phyloP scores from a whole-genome alignment of 2,797 vertebrate species.

The Spea hammondii region DNA sequence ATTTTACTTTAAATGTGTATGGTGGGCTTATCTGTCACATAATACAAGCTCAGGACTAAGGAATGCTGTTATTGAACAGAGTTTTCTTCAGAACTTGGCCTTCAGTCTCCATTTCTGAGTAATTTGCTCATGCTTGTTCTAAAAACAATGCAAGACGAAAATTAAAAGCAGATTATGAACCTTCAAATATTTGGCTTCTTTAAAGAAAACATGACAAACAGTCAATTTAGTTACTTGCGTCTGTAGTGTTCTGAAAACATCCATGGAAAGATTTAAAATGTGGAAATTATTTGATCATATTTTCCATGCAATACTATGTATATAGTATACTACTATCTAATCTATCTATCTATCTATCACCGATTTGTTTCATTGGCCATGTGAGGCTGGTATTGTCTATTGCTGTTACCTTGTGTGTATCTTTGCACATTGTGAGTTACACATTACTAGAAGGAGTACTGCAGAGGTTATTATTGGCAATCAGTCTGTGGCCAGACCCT shows the following conservation, averaged over 20 bases:
- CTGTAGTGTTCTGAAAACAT: neutral
- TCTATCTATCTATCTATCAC: neutral
- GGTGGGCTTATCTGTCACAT: conserved; percentile 3
- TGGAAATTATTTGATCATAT: conserved; percentile 7
- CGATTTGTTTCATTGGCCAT: neutral
- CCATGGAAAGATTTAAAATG: neutral
- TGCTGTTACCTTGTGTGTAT: neutral
- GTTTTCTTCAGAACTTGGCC: conserved; percentile 17
- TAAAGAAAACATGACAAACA: neutral
- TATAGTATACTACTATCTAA: too few species aligned
- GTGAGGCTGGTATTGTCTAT: conserved; percentile 10
- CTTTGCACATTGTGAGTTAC: neutral
- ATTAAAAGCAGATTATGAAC: conserved; percentile 38
- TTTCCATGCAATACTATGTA: neutral
- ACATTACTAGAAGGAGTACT: conserved; percentile 6
- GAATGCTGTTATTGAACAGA: conserved; percentile 42
- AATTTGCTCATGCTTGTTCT: conserved; percentile 29
- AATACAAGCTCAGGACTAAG: conserved; percentile 6
- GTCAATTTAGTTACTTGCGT: neutral
- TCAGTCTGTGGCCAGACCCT: neutral
- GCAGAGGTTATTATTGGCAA: conserved; percentile 29
- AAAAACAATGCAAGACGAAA: conserved; percentile 19
- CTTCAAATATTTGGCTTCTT: neutral
- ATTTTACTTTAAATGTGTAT: neutral
- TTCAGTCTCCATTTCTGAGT: conserved; percentile 4